Percentiles rank a stretch among this genome's conserved stretches.
Conservation (phyloP, 2,888 invertebrate genomes). For the Macroteleia sp. region DNA sequence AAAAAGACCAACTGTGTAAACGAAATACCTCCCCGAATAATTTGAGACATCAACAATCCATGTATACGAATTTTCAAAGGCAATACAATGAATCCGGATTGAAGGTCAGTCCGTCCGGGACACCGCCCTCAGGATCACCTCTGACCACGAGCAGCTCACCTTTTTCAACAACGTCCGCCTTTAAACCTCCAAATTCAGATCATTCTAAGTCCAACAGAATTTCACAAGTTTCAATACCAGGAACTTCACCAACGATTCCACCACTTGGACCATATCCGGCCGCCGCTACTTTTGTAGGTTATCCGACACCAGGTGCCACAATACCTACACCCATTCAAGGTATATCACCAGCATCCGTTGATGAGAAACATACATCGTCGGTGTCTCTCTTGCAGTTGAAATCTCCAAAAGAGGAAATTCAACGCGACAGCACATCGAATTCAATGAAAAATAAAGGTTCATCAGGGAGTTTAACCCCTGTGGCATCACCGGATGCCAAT, state of each 20-base stretch:
- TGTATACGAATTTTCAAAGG: conserved; percentile 83
- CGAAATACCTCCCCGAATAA: conserved; percentile 72
- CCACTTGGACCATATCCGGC: conserved; percentile 87
- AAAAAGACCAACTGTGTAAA: conserved; percentile 83
- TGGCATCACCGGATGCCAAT: conserved; percentile 84
- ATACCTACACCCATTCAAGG: conserved; percentile 77
- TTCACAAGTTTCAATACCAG: conserved; percentile 71
- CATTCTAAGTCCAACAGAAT: no score
- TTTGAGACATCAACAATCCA: conserved; percentile 72
- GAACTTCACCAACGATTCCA: conserved; percentile 75
- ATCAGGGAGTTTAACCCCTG: conserved; percentile 75
- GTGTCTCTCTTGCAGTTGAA: conserved; percentile 85
- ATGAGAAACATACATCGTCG: conserved; percentile 83
- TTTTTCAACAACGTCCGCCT: no score
- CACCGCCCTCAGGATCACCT: conserved; percentile 84
- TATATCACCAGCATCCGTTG: conserved; percentile 76
- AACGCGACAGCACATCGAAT: conserved; percentile 71
- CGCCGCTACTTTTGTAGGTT: conserved; percentile 91
- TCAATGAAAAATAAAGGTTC: conserved; percentile 72
- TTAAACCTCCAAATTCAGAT: no score
- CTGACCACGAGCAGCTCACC: conserved; percentile 79
- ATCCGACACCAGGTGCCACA: conserved; percentile 85
- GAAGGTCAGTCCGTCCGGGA: conserved; percentile 84
- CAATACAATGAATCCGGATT: conserved; percentile 86
- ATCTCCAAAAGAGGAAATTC: conserved; percentile 81